Base-by-base conservation (phyloP, 1,140 invertebrate genomes). In the Drosophila miranda region DNA sequence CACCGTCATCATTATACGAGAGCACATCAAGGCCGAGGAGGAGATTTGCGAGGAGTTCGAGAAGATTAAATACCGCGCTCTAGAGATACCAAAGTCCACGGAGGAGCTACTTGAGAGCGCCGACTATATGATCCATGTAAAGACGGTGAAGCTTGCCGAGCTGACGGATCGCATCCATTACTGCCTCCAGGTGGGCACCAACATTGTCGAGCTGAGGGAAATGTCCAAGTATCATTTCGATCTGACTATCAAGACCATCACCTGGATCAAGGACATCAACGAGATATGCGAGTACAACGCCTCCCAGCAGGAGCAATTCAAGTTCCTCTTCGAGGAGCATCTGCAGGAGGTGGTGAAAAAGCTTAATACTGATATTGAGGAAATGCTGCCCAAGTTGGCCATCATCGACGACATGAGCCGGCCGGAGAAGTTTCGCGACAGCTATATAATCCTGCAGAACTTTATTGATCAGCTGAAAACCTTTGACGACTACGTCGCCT, bases 271-370 rank as follows among this genome's bases (percentile, higher is more conserved):
- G 55, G 93, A 94, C 46, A 96, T 96, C 13, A 94, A 94, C 78
- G 93, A 94, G 3, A 93, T 96, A 44, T 93, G 96, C 70, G 94
- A 95, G 19, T 93, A 93, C 82, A 95, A 95, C 89, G 93, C 94
- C 44, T 92, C 93, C 34, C 93, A 95, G 66, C 95, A 95, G 83
- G 96, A 98, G 91, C 93, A 94, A 30, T 94, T 94, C 45, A 97
- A 97, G 92, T 95, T 93, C 53, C 93, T 95, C 55, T 95, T 97
- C 81, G 96, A 98, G 91, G 95, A 97, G 78, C 92, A 93, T 63
- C 81, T 98, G 41, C 92, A 94, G 56, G 92, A 92, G 46, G 94
- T 94, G 75, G 94, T 95, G 11, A 93, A 94, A 44, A 93, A 94
- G 78, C 92, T 98, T 2, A 94, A 94, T 78, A 90, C 92, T 21